Percentiles rank a stretch among this genome's conserved stretches.
phyloP scores from a whole-genome alignment of 2,888 invertebrate genomes.

The Drosophila anceps region DNA sequence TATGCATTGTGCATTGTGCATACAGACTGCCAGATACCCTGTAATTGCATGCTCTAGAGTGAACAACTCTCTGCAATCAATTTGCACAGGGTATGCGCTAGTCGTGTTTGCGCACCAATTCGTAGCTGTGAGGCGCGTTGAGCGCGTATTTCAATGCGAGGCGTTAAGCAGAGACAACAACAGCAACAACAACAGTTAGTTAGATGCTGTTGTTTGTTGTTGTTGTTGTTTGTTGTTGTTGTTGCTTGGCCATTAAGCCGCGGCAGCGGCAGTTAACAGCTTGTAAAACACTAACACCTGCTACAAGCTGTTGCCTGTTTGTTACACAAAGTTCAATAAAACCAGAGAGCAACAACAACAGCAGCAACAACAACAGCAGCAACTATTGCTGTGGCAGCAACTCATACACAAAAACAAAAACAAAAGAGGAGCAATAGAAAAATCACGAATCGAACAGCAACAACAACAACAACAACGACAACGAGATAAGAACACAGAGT shows the following conservation, averaged over 20 bases:
- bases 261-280: constrained; percentile 75
- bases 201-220: constrained; percentile 9
- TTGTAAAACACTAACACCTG: constrained; percentile 79
- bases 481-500: constrained; percentile 7
- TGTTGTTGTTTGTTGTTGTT: constrained; percentile 22
- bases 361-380: constrained; percentile 33
- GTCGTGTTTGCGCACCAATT: neutral
- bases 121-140: neutral
- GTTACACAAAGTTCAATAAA: constrained; percentile 69
- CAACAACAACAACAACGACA: constrained; percentile 12
- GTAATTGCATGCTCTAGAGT: neutral
- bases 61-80: neutral
- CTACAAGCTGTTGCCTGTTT: constrained; percentile 56
- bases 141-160: constrained; percentile 38
- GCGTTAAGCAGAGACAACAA: constrained; percentile 36
- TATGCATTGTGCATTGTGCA: neutral
- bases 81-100: neutral
- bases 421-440: constrained; percentile 73
- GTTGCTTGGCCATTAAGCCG: constrained; percentile 64
- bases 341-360: constrained; percentile 52
- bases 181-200: constrained; percentile 24
- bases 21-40: neutral
- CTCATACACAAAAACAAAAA: constrained; percentile 39
- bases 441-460: constrained; percentile 54
- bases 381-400: constrained; percentile 43